Conservation (phyloP, 2,888 invertebrate species). For the Drosophila formosana region DNA sequence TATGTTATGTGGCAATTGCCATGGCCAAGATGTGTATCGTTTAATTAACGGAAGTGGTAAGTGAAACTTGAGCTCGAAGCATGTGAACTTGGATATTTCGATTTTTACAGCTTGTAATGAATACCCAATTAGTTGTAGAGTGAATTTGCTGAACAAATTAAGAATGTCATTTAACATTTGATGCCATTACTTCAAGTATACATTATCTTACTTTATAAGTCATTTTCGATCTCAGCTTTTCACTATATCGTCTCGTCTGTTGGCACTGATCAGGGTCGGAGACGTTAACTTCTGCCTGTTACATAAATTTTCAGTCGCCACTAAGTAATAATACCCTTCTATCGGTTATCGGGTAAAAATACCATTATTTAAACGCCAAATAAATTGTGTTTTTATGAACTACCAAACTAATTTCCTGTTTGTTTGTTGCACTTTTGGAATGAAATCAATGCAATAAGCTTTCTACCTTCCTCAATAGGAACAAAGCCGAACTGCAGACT, state of each 20-base stretch:
- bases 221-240: no score
- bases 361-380: slow-evolving; percentile 15
- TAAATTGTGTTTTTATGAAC: slow-evolving; percentile 18
- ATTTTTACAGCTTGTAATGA: not conserved
- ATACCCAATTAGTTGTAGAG: not conserved
- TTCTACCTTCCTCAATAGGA: slow-evolving; percentile 41
- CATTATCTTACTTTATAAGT: no score
- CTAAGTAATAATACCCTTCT: no score
- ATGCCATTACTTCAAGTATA: no score
- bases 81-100: not conserved
- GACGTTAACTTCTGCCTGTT: no score
- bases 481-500: slow-evolving; percentile 25
- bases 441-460: slow-evolving; percentile 54
- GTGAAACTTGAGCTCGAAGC: not conserved
- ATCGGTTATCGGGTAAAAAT: not conserved
- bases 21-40: slow-evolving; percentile 19
- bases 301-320: not conserved
- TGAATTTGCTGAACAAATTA: not conserved
- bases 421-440: slow-evolving; percentile 45
- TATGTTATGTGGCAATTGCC: slow-evolving; percentile 8
- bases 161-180: no score
- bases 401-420: slow-evolving; percentile 65
- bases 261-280: no score
- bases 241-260: no score
- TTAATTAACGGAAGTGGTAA: slow-evolving; percentile 21